phyloP scores from a whole-genome alignment of 2,888 invertebrate species.

The Melitaea athalia region DNA sequence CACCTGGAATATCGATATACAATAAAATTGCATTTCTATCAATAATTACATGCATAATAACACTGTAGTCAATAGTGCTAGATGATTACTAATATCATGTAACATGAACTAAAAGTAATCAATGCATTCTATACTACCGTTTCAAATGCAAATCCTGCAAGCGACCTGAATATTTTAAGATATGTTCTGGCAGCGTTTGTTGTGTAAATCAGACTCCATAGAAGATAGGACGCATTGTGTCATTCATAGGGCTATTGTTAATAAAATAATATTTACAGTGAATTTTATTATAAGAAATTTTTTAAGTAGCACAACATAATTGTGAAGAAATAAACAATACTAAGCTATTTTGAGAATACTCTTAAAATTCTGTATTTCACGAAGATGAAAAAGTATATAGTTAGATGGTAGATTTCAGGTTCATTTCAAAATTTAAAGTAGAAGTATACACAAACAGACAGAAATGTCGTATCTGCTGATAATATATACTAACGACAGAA shows the following conservation, averaged over 20 bases:
- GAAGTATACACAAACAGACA: too few relatives aligned
- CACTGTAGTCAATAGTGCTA: background rate
- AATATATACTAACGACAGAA: too few relatives aligned
- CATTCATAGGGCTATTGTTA: constrained; percentile 27
- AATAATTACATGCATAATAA: background rate
- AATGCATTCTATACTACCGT: constrained; percentile 35
- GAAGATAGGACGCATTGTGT: constrained; percentile 26
- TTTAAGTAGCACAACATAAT: too few relatives aligned
- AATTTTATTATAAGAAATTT: constrained; percentile 1
- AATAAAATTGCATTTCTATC: too few relatives aligned
- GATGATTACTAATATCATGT: background rate
- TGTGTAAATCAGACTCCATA: constrained; percentile 39
- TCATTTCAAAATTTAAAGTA: too few relatives aligned
- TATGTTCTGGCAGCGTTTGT: constrained; percentile 32
- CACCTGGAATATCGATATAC: too few relatives aligned
- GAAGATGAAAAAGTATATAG: too few relatives aligned
- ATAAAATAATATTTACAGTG: background rate
- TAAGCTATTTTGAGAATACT: too few relatives aligned
- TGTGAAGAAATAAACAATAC: too few relatives aligned
- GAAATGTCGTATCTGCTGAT: too few relatives aligned
- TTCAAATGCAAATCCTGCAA: constrained; percentile 42
- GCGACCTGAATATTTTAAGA: constrained; percentile 44
- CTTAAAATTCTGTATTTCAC: too few relatives aligned
- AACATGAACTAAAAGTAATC: constrained; percentile 31
- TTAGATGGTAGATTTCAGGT: too few relatives aligned